These are phyloP conservation scores for Amphiprion clarkii DNA, from an alignment of 2,797 vertebrate genomes.

Conservation along the genomic window DNA sequence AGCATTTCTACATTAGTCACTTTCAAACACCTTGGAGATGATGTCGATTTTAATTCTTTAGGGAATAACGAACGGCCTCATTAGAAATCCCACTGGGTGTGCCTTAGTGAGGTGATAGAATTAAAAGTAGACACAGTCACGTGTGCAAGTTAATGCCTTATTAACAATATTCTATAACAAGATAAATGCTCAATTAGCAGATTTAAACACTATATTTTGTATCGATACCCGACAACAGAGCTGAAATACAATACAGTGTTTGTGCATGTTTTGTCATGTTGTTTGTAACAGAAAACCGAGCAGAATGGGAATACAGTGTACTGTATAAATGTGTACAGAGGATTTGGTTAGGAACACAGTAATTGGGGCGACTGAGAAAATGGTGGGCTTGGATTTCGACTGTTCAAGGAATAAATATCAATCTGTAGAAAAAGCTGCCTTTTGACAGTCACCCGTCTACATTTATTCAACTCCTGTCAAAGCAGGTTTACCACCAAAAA, in stretches of 20 bases:
- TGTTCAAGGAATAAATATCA: slow-evolving; percentile 72
- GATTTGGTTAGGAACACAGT: slow-evolving; percentile 51
- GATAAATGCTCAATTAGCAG: slow-evolving; percentile 30
- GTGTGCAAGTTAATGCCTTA: slow-evolving; percentile 29
- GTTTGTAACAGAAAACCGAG: slow-evolving; percentile 24
- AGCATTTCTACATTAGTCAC: slow-evolving; percentile 71
- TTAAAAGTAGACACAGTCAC: slow-evolving; percentile 59
- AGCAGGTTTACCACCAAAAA: slow-evolving; percentile 73
- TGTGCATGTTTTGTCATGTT: slow-evolving; percentile 18
- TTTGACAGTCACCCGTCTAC: slow-evolving; percentile 74
- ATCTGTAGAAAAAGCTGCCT: slow-evolving; percentile 70
- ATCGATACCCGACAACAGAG: slow-evolving; percentile 15
- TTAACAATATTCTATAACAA: slow-evolving; percentile 23
- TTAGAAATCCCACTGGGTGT: slow-evolving; percentile 68
- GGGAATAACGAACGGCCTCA: slow-evolving; percentile 73
- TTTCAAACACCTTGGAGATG: slow-evolving; percentile 70
- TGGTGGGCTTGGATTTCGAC: slow-evolving; percentile 47
- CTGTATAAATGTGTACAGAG: slow-evolving; percentile 18
- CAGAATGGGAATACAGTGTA: slow-evolving; percentile 16
- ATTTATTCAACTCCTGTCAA: slow-evolving; percentile 72
- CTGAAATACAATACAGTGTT: not conserved
- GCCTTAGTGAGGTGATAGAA: slow-evolving; percentile 42
- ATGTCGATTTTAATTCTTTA: slow-evolving; percentile 69
- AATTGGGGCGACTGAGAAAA: slow-evolving; percentile 59
- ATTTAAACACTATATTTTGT: slow-evolving; percentile 20